Evolutionary conservation across 2,797 vertebrate genomes (phyloP), one percentile per base, ranked within the genome.

Genomic region (Cyclopterus lumpus): DNA sequence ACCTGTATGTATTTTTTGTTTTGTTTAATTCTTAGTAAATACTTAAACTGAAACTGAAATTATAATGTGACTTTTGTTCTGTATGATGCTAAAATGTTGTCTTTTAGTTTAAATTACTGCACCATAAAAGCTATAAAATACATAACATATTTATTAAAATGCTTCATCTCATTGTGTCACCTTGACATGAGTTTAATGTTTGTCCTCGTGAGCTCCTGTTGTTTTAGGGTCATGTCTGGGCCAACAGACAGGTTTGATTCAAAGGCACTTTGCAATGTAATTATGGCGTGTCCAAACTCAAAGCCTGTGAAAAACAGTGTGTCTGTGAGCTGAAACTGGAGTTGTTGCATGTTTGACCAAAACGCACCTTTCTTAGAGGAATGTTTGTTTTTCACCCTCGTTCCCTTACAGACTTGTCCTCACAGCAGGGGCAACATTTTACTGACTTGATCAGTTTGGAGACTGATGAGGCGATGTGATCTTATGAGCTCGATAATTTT

Each of bases 191-290:
- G 46, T 60, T 59, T 54, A 14, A 26, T 42, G 79, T 59, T 76
- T 62, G 77, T 54, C 58, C 34, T 77, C 36, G 18, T 24, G 68
- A 61, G 53, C 60, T 65, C n/a, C 53, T 73, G 73, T 69, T 84
- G 69, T 86, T 82, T 73, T 66, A 71, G 80, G 86, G 88, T 87
- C 84, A 84, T 64, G 71, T 77, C 78, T 80, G 82, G 77, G 80
- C 77, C 72, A 82, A 44, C 22, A 38, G 58, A 67, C 67, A 67
- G 11, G 30, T 68, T 72, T 67, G 51, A 85, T 77, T 84, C 77
- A 82, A 75, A 80, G 75, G 57, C 66, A 67, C 71, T 71, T 53
- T 77, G 60, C 42, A 63, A 26, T 48, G 28, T 73, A 65, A 78
- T 66, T 77, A 51, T 67, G 28, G 14, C 38, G 48, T 58, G 20